Conservation (phyloP, 2,113 vertebrate genomes). For the Marcusenius ussheri region DNA sequence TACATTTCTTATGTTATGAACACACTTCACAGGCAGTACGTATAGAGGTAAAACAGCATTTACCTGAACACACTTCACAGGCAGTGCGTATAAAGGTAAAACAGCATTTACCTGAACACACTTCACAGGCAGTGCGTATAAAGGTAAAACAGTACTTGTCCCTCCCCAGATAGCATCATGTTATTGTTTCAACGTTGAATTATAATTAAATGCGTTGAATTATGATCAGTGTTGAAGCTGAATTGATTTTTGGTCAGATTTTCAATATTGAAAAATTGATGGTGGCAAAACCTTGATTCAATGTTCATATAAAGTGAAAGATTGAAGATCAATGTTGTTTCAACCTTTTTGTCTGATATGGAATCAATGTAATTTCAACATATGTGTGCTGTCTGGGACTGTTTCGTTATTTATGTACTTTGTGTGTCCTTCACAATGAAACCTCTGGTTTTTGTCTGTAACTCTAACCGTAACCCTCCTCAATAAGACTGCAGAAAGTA, state of each 20-base stretch:
- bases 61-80: not conserved
- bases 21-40: not conserved
- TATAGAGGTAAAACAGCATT: not conserved
- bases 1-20: not conserved
- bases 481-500: not conserved
- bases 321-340: too few relatives aligned
- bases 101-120: not conserved
- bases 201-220: too few relatives aligned
- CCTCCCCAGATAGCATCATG: too few relatives aligned
- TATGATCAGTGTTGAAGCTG: too few relatives aligned
- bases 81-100: not conserved
- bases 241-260: too few relatives aligned
- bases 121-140: too few relatives aligned
- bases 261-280: too few relatives aligned
- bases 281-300: too few relatives aligned
- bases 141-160: not conserved
- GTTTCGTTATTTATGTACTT: not conserved
- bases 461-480: not conserved
- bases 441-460: not conserved
- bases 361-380: too few relatives aligned
- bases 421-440: not conserved
- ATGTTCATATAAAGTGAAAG: too few relatives aligned
- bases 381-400: not conserved
- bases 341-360: too few relatives aligned
- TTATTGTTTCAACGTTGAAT: too few relatives aligned